Evolutionary conservation across 1,140 invertebrate genomes (phyloP), one percentile per base, ranked within the genome.

Genomic region (Heliconius nattereri): DNA sequence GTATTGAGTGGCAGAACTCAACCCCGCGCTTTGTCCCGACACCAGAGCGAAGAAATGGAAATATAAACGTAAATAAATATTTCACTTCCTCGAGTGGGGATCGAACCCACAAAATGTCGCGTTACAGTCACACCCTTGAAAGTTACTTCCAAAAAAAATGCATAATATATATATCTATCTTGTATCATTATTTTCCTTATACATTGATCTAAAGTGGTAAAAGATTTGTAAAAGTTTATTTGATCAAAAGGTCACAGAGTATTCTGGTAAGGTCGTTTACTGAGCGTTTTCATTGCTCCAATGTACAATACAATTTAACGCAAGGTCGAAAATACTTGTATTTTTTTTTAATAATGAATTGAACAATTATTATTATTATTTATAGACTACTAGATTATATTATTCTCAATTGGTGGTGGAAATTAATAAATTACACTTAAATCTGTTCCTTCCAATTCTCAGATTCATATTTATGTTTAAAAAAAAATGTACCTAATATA

Each of bases 241-340:
- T 73, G 72, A 76, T 73, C 74, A 76, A 82, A 85, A 83, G 83
- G 79, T 83, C 81, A 80, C 79, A 71, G 81, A 83, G 84, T 90
- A 89, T 91, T 91, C 85, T 84, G 85, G 84, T 90, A 90, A 92
- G 90, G 90, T 91, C 89, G 87, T 76, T 86, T 89, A 88, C 87
- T 90, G 81, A 85, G 87, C 86, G 85, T 87, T 88, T 92, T 89
- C 87, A 87, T 90, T 89, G 86, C 89, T 83, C 87, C 89, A 91
- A 86, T 85, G 79, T 87, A 87, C 87, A 85, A 85, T 85, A 87
- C 87, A 86, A 89, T 92, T 88, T 85, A 86, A 88, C 81, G 81
- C 90, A 91, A 92, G 91, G 90, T 87, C 85, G 83, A 83, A 87
- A 89, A 86, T 88, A 85, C 84, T 86, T 89, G 78, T 86, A 75